phyloP scores from a whole-genome alignment of 1,140 invertebrate species.

The Aphis craccivora region DNA sequence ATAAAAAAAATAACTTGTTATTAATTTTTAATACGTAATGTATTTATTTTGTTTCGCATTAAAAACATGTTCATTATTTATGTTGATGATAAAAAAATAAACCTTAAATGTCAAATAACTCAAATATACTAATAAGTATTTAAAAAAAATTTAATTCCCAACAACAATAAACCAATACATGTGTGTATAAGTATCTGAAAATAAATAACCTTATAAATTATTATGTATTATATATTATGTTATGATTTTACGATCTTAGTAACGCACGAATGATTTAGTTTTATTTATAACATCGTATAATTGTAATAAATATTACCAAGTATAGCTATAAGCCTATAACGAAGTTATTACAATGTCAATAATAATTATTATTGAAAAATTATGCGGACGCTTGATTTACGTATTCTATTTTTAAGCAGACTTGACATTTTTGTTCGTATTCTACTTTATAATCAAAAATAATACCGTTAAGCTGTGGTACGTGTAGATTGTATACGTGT shows the following conservation, averaged over 20 bases:
- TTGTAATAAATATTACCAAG: not conserved
- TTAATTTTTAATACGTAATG: constrained; percentile 5
- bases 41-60: not conserved
- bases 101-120: not conserved
- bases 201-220: not conserved
- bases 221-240: not conserved
- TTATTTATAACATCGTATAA: not conserved
- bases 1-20: constrained; percentile 12
- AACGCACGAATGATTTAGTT: not conserved
- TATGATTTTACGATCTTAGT: not conserved
- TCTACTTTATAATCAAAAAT: not conserved
- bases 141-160: not conserved
- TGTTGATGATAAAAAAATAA: not conserved
- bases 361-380: not conserved
- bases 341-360: not conserved
- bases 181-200: not conserved
- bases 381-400: not conserved
- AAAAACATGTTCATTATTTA: constrained; percentile 17
- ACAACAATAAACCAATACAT: not conserved
- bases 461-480: too few species aligned
- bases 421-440: not conserved
- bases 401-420: not conserved
- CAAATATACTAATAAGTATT: not conserved
- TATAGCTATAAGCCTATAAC: not conserved
- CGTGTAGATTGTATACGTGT: too few species aligned